A percentile compares a stretch with the other conserved stretches of the same genome.
phyloP scores from a whole-genome alignment of 2,113 vertebrate species.

The Muntiacus reevesi region DNA sequence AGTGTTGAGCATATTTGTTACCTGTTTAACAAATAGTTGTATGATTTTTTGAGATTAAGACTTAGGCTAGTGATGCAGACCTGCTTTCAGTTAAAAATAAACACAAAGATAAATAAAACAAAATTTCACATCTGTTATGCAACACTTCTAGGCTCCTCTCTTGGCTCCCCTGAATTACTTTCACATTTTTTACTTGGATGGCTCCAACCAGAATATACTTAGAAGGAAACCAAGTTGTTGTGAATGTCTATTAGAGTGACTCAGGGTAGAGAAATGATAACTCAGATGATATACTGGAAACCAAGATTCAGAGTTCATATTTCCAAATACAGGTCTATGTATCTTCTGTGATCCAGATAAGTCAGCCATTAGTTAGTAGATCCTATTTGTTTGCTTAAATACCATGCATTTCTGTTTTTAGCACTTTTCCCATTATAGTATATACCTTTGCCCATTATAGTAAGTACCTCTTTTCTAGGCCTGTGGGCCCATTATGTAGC shows the following conservation, averaged over 20 bases:
- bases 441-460: not conserved
- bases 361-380: not conserved
- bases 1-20: not conserved
- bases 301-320: not conserved
- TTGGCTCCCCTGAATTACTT: not conserved
- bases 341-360: not conserved
- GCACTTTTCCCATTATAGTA: not conserved
- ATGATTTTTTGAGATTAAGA: not conserved
- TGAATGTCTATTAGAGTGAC: not conserved
- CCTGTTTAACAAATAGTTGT: not conserved
- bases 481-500: not conserved
- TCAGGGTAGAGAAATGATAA: not conserved
- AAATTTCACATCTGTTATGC: not conserved
- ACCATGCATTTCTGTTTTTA: not conserved
- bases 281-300: not conserved
- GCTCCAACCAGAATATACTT: not conserved
- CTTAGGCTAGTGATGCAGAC: not conserved
- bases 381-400: not conserved
- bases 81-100: not conserved
- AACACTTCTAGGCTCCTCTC: not conserved
- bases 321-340: not conserved
- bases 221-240: not conserved
- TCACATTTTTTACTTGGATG: not conserved
- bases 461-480: not conserved
- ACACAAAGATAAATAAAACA: not conserved